Percentiles rank a stretch among this genome's conserved stretches.
Conservation (phyloP, 2,113 vertebrate genomes). For the Rhagologus leucostigma region DNA sequence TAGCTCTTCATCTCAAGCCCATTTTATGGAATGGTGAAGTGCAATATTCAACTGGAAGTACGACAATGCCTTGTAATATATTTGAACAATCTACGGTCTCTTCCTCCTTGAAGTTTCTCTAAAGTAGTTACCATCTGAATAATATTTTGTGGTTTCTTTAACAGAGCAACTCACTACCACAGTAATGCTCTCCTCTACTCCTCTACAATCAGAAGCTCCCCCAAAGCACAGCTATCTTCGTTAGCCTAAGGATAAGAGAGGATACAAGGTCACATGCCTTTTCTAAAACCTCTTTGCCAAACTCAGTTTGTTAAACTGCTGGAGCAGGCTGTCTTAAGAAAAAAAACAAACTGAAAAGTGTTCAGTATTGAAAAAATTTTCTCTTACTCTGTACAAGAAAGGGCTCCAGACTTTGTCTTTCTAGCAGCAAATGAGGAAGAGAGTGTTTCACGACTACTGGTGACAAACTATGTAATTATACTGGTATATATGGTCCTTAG, state of each 20-base stretch:
- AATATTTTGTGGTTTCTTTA: neutral
- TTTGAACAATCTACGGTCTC: neutral
- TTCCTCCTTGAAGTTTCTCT: neutral
- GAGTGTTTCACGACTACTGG: neutral
- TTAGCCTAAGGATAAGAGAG: neutral
- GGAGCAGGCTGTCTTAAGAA: neutral
- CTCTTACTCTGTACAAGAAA: neutral
- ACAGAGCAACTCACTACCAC: neutral
- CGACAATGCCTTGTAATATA: accelerated
- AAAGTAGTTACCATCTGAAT: neutral
- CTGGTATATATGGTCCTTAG: neutral
- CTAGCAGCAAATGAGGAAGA: neutral
- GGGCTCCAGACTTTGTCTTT: neutral
- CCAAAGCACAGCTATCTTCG: neutral
- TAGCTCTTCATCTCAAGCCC: neutral
- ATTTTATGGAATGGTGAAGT: neutral
- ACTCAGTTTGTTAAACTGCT: neutral
- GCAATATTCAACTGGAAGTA: neutral
- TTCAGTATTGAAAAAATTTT: neutral
- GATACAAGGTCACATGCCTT: neutral
- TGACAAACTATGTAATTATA: neutral
- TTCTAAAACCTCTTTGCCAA: neutral
- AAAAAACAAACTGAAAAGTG: neutral
- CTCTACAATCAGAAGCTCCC: neutral
- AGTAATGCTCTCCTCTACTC: neutral